Conservation (phyloP, 2,888 invertebrate species). For the Esperia sulphurella region DNA sequence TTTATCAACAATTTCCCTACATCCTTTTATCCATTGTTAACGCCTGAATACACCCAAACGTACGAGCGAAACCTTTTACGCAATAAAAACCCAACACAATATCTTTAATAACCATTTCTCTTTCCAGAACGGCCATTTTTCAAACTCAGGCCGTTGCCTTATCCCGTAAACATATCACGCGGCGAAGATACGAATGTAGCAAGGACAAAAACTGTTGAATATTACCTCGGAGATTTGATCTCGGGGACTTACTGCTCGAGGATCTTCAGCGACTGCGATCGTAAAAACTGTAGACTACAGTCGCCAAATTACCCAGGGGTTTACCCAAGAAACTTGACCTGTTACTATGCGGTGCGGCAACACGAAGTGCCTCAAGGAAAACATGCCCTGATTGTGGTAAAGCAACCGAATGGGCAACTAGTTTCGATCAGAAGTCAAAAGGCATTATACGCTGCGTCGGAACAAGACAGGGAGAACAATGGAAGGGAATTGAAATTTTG, state of each 20-base stretch:
- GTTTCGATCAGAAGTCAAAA: conserved; percentile 90
- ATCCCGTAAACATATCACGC: conserved; percentile 74
- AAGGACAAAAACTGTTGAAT: conserved; percentile 77
- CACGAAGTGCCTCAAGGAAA: conserved; percentile 92
- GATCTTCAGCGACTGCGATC: conserved; percentile 95
- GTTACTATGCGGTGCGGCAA: conserved; percentile 94
- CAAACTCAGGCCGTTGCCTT: conserved; percentile 67
- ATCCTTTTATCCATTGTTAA: not conserved
- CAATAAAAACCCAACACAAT: conserved; percentile 7
- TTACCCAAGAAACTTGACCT: conserved; percentile 95
- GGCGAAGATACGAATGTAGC: conserved; percentile 58
- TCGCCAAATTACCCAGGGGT: conserved; percentile 96
- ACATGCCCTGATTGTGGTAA: conserved; percentile 91
- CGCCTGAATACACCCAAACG: conserved; percentile 1
- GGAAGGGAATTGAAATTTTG: conserved; percentile 83
- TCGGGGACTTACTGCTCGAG: conserved; percentile 95
- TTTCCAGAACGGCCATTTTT: conserved; percentile 75
- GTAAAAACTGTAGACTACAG: conserved; percentile 92
- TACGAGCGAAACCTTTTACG: not conserved
- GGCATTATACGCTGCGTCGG: conserved; percentile 80
- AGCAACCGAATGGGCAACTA: conserved; percentile 91
- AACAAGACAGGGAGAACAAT: conserved; percentile 78
- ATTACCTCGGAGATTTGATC: conserved; percentile 92
- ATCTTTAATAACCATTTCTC: conserved; percentile 32
- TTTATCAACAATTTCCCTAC: not conserved